These are phyloP conservation scores for Tursiops truncatus DNA, from an alignment of 2,113 vertebrate genomes.

Conservation along the genomic window DNA sequence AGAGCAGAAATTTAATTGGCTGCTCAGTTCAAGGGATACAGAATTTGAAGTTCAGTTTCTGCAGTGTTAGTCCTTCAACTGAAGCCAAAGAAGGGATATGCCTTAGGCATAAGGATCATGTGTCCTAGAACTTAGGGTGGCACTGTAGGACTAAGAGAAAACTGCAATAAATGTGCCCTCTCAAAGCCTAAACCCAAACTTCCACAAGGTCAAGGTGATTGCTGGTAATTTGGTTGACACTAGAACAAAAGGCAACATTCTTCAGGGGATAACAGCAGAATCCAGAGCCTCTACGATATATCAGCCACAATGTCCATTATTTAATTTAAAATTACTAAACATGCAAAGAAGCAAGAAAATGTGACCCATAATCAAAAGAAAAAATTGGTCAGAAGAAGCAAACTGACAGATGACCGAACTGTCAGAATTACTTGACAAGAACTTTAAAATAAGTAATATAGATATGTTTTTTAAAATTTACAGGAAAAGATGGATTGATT, in stretches of 20 bases:
- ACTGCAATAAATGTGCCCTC: background rate
- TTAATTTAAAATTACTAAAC: no score
- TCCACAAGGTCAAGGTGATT: background rate
- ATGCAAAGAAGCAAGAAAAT: background rate
- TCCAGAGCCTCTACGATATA: background rate
- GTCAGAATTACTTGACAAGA: background rate
- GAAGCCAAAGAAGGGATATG: background rate
- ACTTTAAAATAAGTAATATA: background rate
- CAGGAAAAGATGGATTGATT: background rate
- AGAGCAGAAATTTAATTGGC: background rate
- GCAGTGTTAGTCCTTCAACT: background rate
- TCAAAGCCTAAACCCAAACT: background rate
- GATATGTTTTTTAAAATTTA: background rate
- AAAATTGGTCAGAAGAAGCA: background rate
- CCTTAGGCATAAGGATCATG: background rate
- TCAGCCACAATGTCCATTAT: background rate
- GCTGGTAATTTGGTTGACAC: no score
- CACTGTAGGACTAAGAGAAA: background rate
- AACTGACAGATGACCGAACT: background rate
- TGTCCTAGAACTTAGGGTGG: no score
- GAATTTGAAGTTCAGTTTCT: background rate
- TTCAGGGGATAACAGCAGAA: background rate
- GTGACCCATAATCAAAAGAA: background rate
- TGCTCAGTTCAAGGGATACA: background rate
- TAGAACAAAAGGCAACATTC: background rate